Conservation (phyloP, 2,888 invertebrate species). For the Pterobdella sp. region DNA sequence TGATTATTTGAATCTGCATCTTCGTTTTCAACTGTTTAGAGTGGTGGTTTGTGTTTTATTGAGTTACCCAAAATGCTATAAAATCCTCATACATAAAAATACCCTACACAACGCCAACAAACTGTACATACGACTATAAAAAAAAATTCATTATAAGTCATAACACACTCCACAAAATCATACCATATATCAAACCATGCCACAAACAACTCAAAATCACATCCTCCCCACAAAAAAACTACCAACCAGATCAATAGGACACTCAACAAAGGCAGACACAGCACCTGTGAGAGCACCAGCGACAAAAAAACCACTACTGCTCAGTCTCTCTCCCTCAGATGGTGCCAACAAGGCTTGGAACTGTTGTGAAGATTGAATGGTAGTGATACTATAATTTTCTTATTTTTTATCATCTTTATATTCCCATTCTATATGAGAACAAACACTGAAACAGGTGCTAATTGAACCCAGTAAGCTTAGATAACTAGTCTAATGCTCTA, state of each 20-base stretch:
- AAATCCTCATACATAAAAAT: not conserved
- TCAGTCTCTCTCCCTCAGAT: constrained; percentile 33
- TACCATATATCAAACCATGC: too few species aligned
- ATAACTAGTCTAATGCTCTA: too few species aligned
- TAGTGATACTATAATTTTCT: not conserved
- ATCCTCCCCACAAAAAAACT: not conserved
- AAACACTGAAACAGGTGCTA: not conserved
- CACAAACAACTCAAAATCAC: not conserved
- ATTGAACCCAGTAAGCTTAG: too few species aligned
- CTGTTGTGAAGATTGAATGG: constrained; percentile 26
- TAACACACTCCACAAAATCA: too few species aligned
- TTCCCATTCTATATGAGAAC: too few species aligned
- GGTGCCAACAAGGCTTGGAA: constrained; percentile 32
- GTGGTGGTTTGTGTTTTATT: not conserved
- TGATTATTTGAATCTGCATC: constrained; percentile 39
- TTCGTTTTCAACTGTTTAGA: constrained; percentile 35
- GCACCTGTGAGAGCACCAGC: constrained; percentile 37
- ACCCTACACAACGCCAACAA: not conserved
- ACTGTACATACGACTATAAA: not conserved
- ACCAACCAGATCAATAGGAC: constrained; percentile 38
- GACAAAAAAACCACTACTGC: constrained; percentile 34
- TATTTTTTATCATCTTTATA: not conserved
- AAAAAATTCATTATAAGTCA: too few species aligned
- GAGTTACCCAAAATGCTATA: not conserved
- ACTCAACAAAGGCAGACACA: constrained; percentile 36